Percentiles rank a stretch among this genome's conserved stretches.
phyloP scores from a whole-genome alignment of 2,113 vertebrate species.

The Oreochromis aureus region DNA sequence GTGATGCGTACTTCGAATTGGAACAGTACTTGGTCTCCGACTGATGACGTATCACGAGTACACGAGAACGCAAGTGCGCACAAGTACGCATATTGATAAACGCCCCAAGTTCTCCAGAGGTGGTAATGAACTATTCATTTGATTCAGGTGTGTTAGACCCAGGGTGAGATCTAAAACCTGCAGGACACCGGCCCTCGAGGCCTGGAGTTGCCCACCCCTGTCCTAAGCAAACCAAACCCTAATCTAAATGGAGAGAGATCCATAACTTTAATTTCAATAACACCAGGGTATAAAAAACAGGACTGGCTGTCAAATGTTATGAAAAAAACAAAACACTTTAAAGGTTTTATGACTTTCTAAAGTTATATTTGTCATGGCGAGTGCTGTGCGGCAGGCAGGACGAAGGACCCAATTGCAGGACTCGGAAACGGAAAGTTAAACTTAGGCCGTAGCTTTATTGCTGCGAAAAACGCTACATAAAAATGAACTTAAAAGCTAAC shows the following conservation, averaged over 20 bases:
- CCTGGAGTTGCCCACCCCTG: not conserved
- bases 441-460: not conserved
- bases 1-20: too few species aligned
- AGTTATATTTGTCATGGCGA: not conserved
- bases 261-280: not conserved
- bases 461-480: not conserved
- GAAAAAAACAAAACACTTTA: not conserved
- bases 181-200: not conserved
- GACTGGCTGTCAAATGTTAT: not conserved
- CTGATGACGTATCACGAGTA: too few species aligned
- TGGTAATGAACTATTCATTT: fast-evolving
- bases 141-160: not conserved
- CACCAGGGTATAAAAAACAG: not conserved
- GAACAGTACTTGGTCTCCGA: too few species aligned
- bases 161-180: not conserved
- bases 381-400: not conserved
- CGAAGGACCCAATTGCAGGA: not conserved
- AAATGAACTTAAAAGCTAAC: not conserved
- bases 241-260: not conserved
- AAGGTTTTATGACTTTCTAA: not conserved
- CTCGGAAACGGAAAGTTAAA: not conserved
- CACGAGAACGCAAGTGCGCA: too few species aligned
- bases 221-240: not conserved
- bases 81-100: too few species aligned
- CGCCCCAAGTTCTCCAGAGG: not conserved